Base-by-base conservation (phyloP, 2,797 vertebrate genomes). In the Pangasius larnaudii region DNA sequence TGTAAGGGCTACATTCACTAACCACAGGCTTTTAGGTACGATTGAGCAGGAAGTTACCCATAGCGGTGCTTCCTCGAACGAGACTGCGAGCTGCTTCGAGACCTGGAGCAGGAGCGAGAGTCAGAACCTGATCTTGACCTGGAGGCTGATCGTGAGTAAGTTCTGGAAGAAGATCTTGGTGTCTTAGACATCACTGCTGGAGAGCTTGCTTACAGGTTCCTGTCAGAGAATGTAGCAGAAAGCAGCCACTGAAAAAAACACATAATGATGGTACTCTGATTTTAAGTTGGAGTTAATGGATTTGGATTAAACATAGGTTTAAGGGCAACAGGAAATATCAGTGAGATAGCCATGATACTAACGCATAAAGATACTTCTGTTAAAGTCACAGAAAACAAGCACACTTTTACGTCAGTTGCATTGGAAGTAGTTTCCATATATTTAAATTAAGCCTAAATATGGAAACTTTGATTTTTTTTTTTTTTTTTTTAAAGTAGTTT, bases 51-150 rank as follows among this genome's bases (percentile, higher is more conserved):
- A 72, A 87, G 85, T 69, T 96, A 99, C 99, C 97, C 97, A 91
- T 98, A 98, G 0, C 97, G 97, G 85, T 97, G 97, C 33, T 98
- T 99, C 86, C 98, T 96, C 0, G 98, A 97, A 0, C 97, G 96
- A 18, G 98, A 98, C 27, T 96, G 91, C 2, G 97, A 97, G 27
- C 97, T 95, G 87, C 96, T 98, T 27, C 97, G 94, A 84, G 97
- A 97, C 13, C 95, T 96, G 86, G 97, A 98, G 90, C 96, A 97
- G 51, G 97, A 98, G 90, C 96, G 97, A 36, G 97, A 98, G 0
- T 96, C 95, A 1, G 97, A 99, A 2, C 95, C 96, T 0, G 97
- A 98, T 69, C 97, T 94, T 0, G 98, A 98, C 0, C 96, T 96
- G 6, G 98, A 97, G 91, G 96, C 96, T 2, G 98, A 98, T 1